Base-by-base conservation (phyloP, 2,888 invertebrate genomes). In the Rhimphoctona megacephalus region DNA sequence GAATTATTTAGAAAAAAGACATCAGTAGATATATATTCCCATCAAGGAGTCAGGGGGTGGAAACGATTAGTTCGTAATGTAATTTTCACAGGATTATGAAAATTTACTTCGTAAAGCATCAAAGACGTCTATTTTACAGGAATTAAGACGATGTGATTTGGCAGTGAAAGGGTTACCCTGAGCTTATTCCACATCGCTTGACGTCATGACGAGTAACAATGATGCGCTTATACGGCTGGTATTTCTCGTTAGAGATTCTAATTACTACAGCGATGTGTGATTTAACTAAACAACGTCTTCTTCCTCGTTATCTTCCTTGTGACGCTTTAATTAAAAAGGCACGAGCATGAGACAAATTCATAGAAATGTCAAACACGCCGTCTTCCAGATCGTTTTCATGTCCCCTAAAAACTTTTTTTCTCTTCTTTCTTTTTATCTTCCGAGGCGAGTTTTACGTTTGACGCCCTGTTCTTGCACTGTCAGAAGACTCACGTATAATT, bases 121-220 rank as follows among this genome's bases (percentile, higher is more conserved):
- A 77, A 81, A 72, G 66, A 72, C 81, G 22, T 77, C 14, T 33
- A 19, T 36, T 64, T 11, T 1, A 22, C 22, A 72, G 43, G 46
- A 69, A 83, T 85, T 87, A 88, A 89, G 88, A 88, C 85, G 88
- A 87, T 67, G 88, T 79, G 85, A 81, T 57, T 57, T 25, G 52
- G 19, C 66, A 22, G 54, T 61, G 85, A 83, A 80, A 86, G 89
- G 91, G 91, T 91, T 90, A 88, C 90, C 57, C 57, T 93, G 92
- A 90, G 93, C 93, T 94, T 93, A 94, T 94, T 94, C 93, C 92
- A 90, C 91, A 89, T 91, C 89, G 92, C 82, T 92, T 92, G 89
- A 91, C 89, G 89, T 83, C 86, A 90, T 91, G 90, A 93, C 91
- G 90, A 93, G 91, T 90, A 93, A 92, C 92, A 91, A 91, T 92